Conservation (phyloP, 2,797 vertebrate species). For the Xenopus petersii region DNA sequence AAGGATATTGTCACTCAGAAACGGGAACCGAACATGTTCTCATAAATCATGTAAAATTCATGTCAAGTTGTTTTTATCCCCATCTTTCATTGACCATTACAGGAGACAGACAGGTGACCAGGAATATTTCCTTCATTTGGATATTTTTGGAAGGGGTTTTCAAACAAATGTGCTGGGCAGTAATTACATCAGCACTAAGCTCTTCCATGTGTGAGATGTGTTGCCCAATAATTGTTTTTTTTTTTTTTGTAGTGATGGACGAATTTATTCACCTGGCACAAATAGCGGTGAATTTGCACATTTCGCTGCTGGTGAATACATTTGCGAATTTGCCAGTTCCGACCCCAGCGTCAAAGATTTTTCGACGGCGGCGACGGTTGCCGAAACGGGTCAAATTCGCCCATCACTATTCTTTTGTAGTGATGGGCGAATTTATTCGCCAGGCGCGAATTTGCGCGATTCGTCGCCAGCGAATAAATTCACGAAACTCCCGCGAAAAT, state of each 20-base stretch:
- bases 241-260: neutral
- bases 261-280: too few species aligned
- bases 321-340: too few species aligned
- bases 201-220: neutral
- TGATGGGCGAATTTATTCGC: too few species aligned
- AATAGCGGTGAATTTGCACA: too few species aligned
- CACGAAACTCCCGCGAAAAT: too few species aligned
- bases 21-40: neutral
- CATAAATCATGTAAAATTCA: neutral
- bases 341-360: too few species aligned
- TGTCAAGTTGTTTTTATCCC: neutral
- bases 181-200: neutral
- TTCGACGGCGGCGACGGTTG: too few species aligned
- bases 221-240: neutral
- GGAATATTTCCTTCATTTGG: neutral
- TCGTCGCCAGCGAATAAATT: too few species aligned
- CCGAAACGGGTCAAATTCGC: too few species aligned
- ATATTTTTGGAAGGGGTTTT: neutral
- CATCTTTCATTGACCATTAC: neutral
- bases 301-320: too few species aligned
- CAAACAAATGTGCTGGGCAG: neutral
- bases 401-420: too few species aligned
- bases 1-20: neutral
- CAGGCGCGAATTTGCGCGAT: too few species aligned
- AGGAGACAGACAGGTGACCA: neutral